A percentile compares a stretch with the other conserved stretches of the same genome.
These are phyloP conservation scores for Hyperopisus bebe DNA, from an alignment of 2,113 vertebrate genomes.

Conservation along the genomic window DNA sequence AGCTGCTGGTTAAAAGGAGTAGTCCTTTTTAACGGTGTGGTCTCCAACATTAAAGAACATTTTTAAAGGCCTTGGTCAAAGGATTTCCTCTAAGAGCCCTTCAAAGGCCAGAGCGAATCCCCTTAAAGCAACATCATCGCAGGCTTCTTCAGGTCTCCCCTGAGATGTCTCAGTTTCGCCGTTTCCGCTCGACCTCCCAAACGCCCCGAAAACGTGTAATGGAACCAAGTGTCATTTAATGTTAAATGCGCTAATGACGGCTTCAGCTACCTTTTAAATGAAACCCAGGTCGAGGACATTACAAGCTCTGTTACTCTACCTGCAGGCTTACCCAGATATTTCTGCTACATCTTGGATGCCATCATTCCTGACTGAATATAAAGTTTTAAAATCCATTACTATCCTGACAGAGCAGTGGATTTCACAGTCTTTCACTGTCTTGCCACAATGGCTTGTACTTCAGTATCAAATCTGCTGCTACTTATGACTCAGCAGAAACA, in stretches of 20 bases:
- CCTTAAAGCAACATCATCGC: slow-evolving; percentile 25
- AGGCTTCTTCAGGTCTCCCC: neutral
- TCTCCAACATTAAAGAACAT: slow-evolving; percentile 33
- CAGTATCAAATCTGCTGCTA: neutral
- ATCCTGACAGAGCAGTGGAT: neutral
- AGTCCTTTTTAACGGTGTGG: neutral
- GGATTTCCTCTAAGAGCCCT: slow-evolving; percentile 34
- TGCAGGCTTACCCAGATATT: neutral
- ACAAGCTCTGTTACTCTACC: neutral
- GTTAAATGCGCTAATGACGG: neutral
- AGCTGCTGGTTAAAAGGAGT: neutral
- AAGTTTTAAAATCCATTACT: neutral
- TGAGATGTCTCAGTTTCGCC: neutral
- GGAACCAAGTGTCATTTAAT: neutral
- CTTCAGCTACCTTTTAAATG: neutral
- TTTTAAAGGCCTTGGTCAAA: slow-evolving; percentile 31
- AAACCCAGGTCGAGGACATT: neutral
- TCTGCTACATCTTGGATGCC: neutral
- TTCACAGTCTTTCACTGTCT: neutral
- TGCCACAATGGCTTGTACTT: neutral
- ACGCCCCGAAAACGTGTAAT: neutral
- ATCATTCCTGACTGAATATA: neutral
- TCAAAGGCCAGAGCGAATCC: slow-evolving; percentile 33
- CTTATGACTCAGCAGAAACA: neutral
- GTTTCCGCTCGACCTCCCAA: neutral